These are phyloP conservation scores for Heliocidaris tuberculata DNA, from an alignment of 35 echinoderm and acorn worm genomes.

Conservation along the genomic window DNA sequence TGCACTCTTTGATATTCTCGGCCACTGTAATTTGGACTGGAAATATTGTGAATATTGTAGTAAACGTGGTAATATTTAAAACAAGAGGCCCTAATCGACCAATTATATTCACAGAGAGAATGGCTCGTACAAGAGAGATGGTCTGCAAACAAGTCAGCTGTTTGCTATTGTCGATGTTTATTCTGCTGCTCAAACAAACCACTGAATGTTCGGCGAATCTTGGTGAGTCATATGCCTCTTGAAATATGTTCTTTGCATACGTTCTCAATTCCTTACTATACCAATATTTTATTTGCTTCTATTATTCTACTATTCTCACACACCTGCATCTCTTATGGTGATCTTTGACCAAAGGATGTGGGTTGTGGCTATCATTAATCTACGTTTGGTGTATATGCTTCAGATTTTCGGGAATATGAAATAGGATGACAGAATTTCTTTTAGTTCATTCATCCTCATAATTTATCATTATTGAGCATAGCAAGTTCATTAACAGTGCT, in stretches of 20 bases:
- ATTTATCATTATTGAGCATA: too few species aligned
- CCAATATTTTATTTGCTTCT: not conserved
- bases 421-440: too few species aligned
- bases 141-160: not conserved
- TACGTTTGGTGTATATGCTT: too few species aligned
- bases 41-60: not conserved
- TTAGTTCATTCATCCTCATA: too few species aligned
- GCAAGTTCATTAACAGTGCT: too few species aligned
- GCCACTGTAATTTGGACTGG: too few species aligned
- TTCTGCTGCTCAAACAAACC: constrained; percentile 19
- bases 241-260: not conserved
- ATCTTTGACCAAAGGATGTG: too few species aligned
- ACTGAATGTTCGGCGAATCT: not conserved
- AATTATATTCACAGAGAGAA: not conserved
- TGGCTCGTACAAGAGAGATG: not conserved
- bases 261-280: not conserved
- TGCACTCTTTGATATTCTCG: too few species aligned
- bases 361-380: too few species aligned
- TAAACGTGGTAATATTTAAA: not conserved
- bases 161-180: constrained; percentile 17
- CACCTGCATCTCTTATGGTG: too few species aligned
- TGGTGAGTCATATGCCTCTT: not conserved
- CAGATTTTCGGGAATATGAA: too few species aligned
- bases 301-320: too few species aligned
- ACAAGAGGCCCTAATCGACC: not conserved